Evolutionary conservation across 2,113 vertebrate species (phyloP).

Genomic region (Brachyhypopomus occidentalis): DNA sequence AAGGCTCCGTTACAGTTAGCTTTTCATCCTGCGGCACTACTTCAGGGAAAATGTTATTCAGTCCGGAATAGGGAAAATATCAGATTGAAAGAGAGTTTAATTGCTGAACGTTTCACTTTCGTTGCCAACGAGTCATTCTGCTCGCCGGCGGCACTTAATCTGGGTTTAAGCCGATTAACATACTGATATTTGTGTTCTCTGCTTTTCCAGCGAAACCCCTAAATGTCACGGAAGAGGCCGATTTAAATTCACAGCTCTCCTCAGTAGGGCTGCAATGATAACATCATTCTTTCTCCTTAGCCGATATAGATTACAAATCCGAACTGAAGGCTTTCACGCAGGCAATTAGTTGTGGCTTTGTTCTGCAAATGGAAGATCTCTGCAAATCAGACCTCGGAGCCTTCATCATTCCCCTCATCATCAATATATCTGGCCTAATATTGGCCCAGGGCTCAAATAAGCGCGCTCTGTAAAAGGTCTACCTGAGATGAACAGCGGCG

Average conservation of each 20-base stretch:
- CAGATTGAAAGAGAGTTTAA: conserved; percentile 42
- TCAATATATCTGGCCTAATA: neutral
- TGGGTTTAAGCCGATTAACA: conserved; percentile 56
- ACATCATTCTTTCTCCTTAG: conserved; percentile 29
- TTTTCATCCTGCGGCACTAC: conserved; percentile 6
- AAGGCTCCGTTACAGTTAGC: neutral
- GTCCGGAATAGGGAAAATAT: conserved; percentile 23
- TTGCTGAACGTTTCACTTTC: conserved; percentile 43
- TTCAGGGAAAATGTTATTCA: neutral
- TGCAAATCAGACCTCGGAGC: conserved; percentile 20
- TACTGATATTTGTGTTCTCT: conserved; percentile 58
- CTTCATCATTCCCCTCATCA: conserved; percentile 32
- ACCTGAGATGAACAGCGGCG: neutral
- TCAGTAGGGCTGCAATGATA: conserved; percentile 25
- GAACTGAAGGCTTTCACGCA: conserved; percentile 25
- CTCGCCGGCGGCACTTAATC: conserved; percentile 51
- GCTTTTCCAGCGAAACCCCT: conserved; percentile 38
- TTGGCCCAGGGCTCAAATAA: neutral
- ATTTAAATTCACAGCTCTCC: conserved; percentile 52
- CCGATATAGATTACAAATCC: conserved; percentile 38
- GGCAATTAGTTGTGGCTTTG: conserved; percentile 28
- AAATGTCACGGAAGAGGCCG: conserved; percentile 55
- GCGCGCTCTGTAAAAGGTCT: neutral
- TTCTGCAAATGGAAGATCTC: neutral
- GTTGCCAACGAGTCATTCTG: conserved; percentile 29